A percentile compares a stretch with the other conserved stretches of the same genome.
These are phyloP conservation scores for Heteropelma amictum DNA, from an alignment of 2,888 invertebrate species.

Conservation along the genomic window DNA sequence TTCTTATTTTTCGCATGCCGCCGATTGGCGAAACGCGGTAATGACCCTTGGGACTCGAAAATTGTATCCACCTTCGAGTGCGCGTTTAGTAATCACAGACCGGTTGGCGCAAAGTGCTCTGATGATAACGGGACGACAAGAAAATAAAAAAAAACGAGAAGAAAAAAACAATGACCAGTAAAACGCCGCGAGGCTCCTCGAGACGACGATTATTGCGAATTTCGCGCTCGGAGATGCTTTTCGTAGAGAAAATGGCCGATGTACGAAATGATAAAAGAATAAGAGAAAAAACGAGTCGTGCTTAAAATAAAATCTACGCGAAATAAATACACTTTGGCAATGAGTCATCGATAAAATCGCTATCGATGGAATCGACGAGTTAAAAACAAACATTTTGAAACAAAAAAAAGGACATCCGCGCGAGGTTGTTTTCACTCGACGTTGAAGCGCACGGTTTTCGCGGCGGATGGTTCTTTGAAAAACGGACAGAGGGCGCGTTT, in stretches of 20 bases:
- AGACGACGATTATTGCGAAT: slow-evolving; percentile 33
- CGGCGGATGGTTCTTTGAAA: slow-evolving; percentile 59
- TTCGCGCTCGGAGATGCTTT: slow-evolving; percentile 18
- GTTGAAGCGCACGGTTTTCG: slow-evolving; percentile 72
- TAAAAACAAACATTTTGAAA: too few species aligned
- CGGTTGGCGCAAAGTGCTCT: slow-evolving; percentile 31
- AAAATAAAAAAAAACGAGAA: neutral
- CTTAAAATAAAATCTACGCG: slow-evolving; percentile 1
- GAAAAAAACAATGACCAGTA: slow-evolving; percentile 2
- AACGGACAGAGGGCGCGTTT: slow-evolving; percentile 57
- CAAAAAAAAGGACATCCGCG: too few species aligned
- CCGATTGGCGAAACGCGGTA: neutral
- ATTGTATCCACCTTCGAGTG: slow-evolving; percentile 1
- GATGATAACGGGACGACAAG: neutral
- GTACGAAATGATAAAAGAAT: slow-evolving; percentile 15
- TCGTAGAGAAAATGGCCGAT: too few species aligned
- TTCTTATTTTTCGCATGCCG: neutral
- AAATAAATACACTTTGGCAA: slow-evolving; percentile 51
- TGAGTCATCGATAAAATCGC: too few species aligned
- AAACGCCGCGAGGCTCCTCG: neutral
- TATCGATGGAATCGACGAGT: too few species aligned
- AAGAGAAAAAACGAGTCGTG: slow-evolving; percentile 3
- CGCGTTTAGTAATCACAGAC: slow-evolving; percentile 38
- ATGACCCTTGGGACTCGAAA: neutral
- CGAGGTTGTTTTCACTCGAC: too few species aligned